Evolutionary conservation across 2,797 vertebrate genomes (phyloP).

Genomic region (Gymnothorax reevesii): DNA sequence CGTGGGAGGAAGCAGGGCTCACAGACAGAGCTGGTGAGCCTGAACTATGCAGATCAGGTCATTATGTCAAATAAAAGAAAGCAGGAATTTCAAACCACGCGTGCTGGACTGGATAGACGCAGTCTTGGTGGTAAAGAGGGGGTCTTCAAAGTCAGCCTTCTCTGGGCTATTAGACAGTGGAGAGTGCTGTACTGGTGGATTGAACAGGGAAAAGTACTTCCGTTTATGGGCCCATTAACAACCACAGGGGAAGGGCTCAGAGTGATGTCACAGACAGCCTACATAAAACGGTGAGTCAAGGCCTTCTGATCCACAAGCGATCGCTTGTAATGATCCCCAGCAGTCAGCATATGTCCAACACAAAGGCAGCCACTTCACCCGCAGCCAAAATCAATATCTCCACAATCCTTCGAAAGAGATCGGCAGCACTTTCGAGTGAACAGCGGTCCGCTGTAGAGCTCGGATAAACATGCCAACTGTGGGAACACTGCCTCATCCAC

Average conservation of each 20-base stretch:
- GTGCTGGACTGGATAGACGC: too few species aligned
- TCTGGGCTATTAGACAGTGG: too few species aligned
- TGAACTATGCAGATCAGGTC: too few species aligned
- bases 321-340: background rate
- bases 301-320: background rate
- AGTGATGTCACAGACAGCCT: background rate
- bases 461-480: conserved; percentile 38
- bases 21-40: too few species aligned
- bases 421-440: background rate
- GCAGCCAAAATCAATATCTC: background rate
- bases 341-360: background rate
- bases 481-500: conserved; percentile 51
- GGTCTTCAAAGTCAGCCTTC: too few species aligned
- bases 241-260: background rate
- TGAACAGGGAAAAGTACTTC: too few species aligned
- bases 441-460: background rate
- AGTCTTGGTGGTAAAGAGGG: too few species aligned
- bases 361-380: background rate
- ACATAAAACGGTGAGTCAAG: background rate
- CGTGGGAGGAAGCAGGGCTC: too few species aligned
- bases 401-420: conserved; percentile 2
- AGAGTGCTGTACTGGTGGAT: too few species aligned
- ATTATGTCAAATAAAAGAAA: too few species aligned
- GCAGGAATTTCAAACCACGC: too few species aligned
- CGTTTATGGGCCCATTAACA: too few species aligned